Base-by-base conservation (phyloP, 2,888 invertebrate genomes). In the Ligdia adustata region DNA sequence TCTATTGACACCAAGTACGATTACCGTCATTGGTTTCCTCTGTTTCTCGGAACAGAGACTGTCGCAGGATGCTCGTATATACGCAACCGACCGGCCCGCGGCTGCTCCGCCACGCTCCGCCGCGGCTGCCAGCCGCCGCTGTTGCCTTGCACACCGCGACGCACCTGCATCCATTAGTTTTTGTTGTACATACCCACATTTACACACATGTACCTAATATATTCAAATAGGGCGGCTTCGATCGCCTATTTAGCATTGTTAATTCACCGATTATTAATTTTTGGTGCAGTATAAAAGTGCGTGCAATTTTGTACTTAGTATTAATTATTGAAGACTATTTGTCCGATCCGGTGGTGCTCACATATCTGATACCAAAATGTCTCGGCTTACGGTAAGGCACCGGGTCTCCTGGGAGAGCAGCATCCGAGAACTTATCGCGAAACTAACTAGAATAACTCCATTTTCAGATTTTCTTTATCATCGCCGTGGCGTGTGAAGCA, bases 241-340 rank as follows among this genome's bases (percentile, higher is more conserved):
- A 64, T 60, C 66, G 64, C 58, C 71, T 72, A 66, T 73, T 60
- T 86, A 86, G 80, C 72, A 88, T 86, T 87, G 85, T 79, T 82
- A 86, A 87, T 89, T 78, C 58, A 71, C 73, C 83, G 81, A 57
- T 77, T 74, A 85, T 81, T 80, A 82, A 78, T 82, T 83, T 84
- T 86, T 69, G 72, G 75, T 66, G 74, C 70, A 76, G 82, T 88
- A 88, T 88, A 87, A 76, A 88, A 87, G 84, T 79, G 86, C 84
- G 73, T 55, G 75, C 60, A 71, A 63, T 73, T 72, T 71, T 62
- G 67, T 64, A 56, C 62, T 58, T 72, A 64, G 69, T 69, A 73
- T 70, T n/a, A 63, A 76, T 78, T 78, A 82, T 77, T 75, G 73
- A 54, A 66, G 66, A 69, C 60, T 70, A 34, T 37, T 42, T 72